Evolutionary conservation across 2,797 vertebrate genomes (phyloP), one percentile per base, ranked within the genome.

Genomic region (Coregonus ussuriensis): DNA sequence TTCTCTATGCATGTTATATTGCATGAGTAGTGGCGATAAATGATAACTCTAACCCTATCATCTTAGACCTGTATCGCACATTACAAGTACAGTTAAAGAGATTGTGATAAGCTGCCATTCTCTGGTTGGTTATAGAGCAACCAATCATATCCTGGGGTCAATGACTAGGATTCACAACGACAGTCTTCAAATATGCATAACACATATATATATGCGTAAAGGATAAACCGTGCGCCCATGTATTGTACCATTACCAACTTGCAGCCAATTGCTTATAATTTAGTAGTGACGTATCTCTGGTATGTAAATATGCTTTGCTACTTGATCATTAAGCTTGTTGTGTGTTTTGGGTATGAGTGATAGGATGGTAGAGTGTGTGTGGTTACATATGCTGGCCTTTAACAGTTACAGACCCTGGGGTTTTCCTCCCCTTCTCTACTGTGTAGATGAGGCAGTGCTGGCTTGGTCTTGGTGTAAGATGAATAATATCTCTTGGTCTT

Each of bases 351-450:
- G 31, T 71, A 56, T 69, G 79, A 37, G n/a, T 75, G 53, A 33
- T 37, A 47, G 51, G 29, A 33, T 67, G 62, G 18, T 11, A 16
- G 31, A 13, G 71, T 62, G 54, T 31, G 73, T n/a, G 33, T 13
- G 47, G 18, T 63, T 25, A 63, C 21, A 25, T 11, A 66, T 4
- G 47, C 29, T 53, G 51, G 71, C n/a, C 35, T 62, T 72, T 74
- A 83, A 76, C 47, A 74, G 76, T 72, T 74, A 72, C 69, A 56
- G 71, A 75, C 6, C 29, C 31, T 74, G 53, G 70, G 59, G 75
- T 70, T 74, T 73, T 71, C 52, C 53, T 76, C 73, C 82, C 78
- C 79, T 88, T 91, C 86, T 91, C 84, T 91, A 90, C 85, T 87
- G 84, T 90, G 89, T 89, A 90, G 87, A 91, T 37, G 35, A 75